Conservation (phyloP, 2,113 vertebrate genomes). For the Astur gentilis region DNA sequence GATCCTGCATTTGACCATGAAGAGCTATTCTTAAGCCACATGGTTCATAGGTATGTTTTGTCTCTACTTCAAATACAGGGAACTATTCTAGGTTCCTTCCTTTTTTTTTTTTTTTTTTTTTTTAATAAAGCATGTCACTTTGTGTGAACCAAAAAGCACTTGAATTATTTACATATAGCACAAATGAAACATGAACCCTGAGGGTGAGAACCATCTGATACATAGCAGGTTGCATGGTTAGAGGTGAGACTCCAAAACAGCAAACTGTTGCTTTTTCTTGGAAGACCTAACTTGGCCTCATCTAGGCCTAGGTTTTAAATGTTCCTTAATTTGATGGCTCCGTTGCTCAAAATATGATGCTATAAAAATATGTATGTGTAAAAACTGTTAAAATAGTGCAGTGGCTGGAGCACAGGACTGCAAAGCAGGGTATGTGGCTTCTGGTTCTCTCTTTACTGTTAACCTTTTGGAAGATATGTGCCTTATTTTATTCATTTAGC, state of each 20-base stretch:
- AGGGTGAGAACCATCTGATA: not conserved
- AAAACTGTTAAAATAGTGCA: not conserved
- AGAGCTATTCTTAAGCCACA: not conserved
- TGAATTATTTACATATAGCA: not conserved
- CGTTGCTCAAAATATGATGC: not conserved
- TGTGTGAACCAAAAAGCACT: not conserved
- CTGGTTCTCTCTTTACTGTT: not conserved
- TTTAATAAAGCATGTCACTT: not conserved
- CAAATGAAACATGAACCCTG: not conserved
- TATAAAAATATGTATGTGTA: not conserved
- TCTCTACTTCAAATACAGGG: not conserved
- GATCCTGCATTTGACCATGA: not conserved
- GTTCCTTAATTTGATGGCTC: not conserved
- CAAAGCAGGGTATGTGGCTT: not conserved
- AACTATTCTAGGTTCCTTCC: not conserved
- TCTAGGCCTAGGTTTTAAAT: not conserved
- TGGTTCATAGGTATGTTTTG: not conserved
- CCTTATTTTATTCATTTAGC: not conserved
- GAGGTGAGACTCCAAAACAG: not conserved
- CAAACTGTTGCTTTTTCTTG: not conserved
- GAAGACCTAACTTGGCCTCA: not conserved
- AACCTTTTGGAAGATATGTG: not conserved
- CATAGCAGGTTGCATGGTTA: accelerated
- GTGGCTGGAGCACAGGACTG: not conserved
- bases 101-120: too few species aligned